Base-by-base conservation (phyloP, 2,888 invertebrate genomes). In the Byasa hedistus region DNA sequence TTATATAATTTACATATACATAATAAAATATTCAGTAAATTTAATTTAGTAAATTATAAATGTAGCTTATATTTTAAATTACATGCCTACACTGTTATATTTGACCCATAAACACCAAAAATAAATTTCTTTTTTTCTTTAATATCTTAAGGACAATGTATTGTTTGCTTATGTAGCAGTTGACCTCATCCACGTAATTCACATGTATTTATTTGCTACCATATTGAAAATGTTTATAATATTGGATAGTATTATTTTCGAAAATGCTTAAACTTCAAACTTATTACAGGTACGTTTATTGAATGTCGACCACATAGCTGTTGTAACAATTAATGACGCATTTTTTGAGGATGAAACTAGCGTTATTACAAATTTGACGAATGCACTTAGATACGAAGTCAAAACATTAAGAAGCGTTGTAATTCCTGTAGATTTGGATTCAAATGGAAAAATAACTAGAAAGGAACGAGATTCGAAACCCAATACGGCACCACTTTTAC, bases 211-310 rank as follows among this genome's bases (percentile, higher is more conserved):
- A 68, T 73, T 70, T 73, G 68, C 65, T 61, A 68, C 66, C 61
- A 65, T 69, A n/a, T 48, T 68, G 62, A 71, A 68, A 60, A 65
- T 24, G 54, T 61, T 68, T 70, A 66, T 58, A 69, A 72, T 68
- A 64, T 63, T 69, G 69, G 55, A 22, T 23, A 36, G 60, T 68
- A 71, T 69, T 64, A 36, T 57, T 24, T 61, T 66, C 19, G 24
- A 1, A 59, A 15, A 19, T 17, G 17, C 12, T 69, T 61, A 48
- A 48, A 48, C 8, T 48, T 48, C 7, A 7, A 48, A n/a, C n/a
- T 73, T 66, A 73, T 88, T 87, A 65, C 77, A 93, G 93, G 88
- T 93, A 36, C 89, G 86, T 77, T 74, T 91, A 44, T 75, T 93
- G 69, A 79, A 87, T 59, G 72, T 79, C 52, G 78, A 80, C 65